Base-by-base conservation (phyloP, 2,113 vertebrate species). In the Nycticorax nycticorax region DNA sequence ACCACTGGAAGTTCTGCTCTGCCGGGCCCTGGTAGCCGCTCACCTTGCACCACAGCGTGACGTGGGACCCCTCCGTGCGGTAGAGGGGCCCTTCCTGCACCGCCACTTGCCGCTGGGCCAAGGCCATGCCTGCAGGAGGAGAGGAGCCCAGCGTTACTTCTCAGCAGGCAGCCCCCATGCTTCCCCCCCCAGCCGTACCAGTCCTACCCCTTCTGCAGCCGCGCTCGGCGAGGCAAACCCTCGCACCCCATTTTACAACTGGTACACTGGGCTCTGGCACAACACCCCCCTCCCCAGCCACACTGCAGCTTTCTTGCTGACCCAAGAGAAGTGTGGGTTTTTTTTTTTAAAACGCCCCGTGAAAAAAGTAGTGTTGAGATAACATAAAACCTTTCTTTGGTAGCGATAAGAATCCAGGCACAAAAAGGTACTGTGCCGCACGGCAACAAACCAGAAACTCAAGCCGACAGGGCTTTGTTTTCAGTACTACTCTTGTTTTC, bases 31-130 rank as follows among this genome's bases (percentile, higher is more conserved):
- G 33, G 75, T 99, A 97, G 62, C 99, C 98, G 26, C 97, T 99
- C 96, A 99, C 99, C 19, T 99, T 99, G 98, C 99, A 99, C 99
- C 98, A 99, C 98, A 99, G 98, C 50, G 99, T 99, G 97, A 99
- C 56, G 33, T 99, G 99, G 86, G 99, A 99, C 33, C 99, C 99
- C 94, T 99, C 99, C 0, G 98, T 99, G 85, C 99, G 99, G 77
- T 99, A 98, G 33, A 99, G 95, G 17, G 99, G 99, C 1, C 99
- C 99, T 10, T 98, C 97, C 97, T 99, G 98, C 69, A 99, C 98
- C 0, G 97, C 95, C 37, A 99, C 99, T 57, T 99, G 98, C 78
- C 99, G 98, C 97, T 99, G 99, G 14, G 99, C 98, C 69, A 97
- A 78, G 8, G 96, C 97, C 48, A 97, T 71, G 87, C 99, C 98